Conservation (phyloP, 1,140 invertebrate genomes). For the Aphelinus certus region DNA sequence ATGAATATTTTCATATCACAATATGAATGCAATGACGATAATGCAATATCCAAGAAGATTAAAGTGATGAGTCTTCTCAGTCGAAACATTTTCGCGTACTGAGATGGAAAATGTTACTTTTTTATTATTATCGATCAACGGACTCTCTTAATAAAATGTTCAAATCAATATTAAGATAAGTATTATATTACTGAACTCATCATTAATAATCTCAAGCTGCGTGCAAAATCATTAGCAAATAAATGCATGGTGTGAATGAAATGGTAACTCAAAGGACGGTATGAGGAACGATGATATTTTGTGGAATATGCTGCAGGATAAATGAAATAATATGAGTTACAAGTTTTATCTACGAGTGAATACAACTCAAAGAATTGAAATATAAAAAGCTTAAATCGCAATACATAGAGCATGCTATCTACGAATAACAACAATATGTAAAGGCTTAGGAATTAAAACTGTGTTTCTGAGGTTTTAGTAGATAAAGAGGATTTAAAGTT, state of each 20-base stretch:
- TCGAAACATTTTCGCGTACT: slow-evolving; percentile 2
- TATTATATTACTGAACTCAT: background rate
- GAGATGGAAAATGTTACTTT: background rate
- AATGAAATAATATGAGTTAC: too few species aligned
- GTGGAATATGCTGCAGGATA: too few species aligned
- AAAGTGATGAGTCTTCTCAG: slow-evolving; percentile 1
- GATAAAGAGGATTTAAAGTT: too few species aligned
- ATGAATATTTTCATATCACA: slow-evolving; percentile 5
- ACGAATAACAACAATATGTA: too few species aligned
- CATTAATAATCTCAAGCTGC: background rate
- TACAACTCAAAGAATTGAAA: too few species aligned
- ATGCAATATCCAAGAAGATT: slow-evolving; percentile 18
- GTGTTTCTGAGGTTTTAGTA: too few species aligned
- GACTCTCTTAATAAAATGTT: too few species aligned
- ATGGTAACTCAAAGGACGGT: background rate
- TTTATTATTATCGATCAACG: background rate
- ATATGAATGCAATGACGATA: slow-evolving; percentile 25
- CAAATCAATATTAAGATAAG: background rate
- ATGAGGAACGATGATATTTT: background rate
- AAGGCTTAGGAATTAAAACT: too few species aligned
- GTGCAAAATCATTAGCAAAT: background rate
- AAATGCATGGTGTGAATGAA: background rate
- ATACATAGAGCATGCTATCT: too few species aligned
- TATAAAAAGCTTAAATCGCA: too few species aligned
- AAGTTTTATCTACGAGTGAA: too few species aligned